A percentile compares a stretch with the other conserved stretches of the same genome.
phyloP scores from a whole-genome alignment of 2,113 vertebrate genomes.

The Phylloscopus whistleri region DNA sequence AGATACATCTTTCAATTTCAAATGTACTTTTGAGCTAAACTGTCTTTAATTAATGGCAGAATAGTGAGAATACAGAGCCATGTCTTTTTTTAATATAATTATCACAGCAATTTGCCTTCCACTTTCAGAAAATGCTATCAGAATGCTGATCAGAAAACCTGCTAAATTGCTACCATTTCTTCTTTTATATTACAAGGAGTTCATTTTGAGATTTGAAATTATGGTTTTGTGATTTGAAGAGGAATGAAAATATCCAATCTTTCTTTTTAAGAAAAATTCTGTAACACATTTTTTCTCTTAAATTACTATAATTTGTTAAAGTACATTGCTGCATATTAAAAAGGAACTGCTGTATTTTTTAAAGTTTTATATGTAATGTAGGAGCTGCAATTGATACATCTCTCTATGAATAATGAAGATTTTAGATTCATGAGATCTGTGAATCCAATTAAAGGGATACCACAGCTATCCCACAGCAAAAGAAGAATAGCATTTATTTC shows the following conservation, averaged over 20 bases:
- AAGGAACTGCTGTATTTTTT: constrained; percentile 38
- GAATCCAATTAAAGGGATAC: constrained; percentile 31
- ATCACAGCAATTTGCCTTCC: constrained; percentile 56
- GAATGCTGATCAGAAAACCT: constrained; percentile 64
- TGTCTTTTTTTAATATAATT: constrained; percentile 62
- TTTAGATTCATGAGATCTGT: constrained; percentile 37
- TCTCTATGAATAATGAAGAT: constrained; percentile 34
- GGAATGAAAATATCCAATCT: constrained; percentile 49
- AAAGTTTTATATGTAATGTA: constrained; percentile 4
- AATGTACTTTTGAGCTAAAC: neutral
- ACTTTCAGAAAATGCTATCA: constrained; percentile 55
- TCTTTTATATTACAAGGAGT: constrained; percentile 36
- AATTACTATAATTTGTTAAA: constrained; percentile 68
- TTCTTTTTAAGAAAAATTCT: constrained; percentile 17
- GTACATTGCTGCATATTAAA: constrained; percentile 35
- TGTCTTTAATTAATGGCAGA: neutral
- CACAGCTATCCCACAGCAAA: neutral
- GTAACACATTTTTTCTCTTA: constrained; percentile 16
- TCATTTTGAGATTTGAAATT: constrained; percentile 62
- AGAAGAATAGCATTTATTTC: constrained; percentile 39
- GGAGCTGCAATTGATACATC: neutral
- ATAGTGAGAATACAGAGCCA: neutral
- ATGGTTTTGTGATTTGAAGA: constrained; percentile 42
- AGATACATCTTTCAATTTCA: neutral
- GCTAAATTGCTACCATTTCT: constrained; percentile 55